Percentiles rank a stretch among this genome's conserved stretches.
Evolutionary conservation across 2,888 invertebrate species (phyloP).

Genomic region (Drosophila limbata): DNA sequence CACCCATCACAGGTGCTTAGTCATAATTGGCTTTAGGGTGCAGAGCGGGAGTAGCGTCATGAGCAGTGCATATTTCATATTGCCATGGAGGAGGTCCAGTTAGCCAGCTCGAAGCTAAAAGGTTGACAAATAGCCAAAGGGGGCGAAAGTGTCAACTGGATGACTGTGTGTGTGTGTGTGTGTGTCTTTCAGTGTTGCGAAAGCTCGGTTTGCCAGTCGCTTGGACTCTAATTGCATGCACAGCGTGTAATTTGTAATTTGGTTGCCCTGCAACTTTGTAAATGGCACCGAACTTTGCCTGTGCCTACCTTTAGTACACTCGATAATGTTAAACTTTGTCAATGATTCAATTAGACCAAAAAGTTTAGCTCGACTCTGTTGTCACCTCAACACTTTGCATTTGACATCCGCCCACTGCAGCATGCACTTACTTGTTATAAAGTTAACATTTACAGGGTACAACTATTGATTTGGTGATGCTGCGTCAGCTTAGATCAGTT

Average conservation of each 20-base stretch:
- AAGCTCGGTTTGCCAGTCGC: slow-evolving; percentile 9
- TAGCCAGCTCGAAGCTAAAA: slow-evolving; percentile 19
- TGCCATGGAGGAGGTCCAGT: slow-evolving; percentile 30
- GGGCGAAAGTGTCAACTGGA: background rate
- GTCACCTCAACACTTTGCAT: slow-evolving; percentile 23
- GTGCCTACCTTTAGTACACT: slow-evolving; percentile 13
- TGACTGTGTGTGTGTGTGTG: background rate
- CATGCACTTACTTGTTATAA: background rate
- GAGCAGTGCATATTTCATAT: slow-evolving; percentile 47
- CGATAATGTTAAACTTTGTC: slow-evolving; percentile 43
- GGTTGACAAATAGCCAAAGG: slow-evolving; percentile 36
- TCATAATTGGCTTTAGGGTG: slow-evolving; percentile 51
- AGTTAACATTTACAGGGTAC: background rate
- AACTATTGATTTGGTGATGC: background rate
- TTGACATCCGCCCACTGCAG: slow-evolving; percentile 1
- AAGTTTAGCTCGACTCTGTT: slow-evolving; percentile 46
- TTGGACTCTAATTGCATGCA: slow-evolving; percentile 58
- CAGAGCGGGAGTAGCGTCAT: slow-evolving; percentile 2
- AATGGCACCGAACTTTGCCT: slow-evolving; percentile 44
- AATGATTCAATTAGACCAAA: slow-evolving; percentile 50
- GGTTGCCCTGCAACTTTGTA: slow-evolving; percentile 43
- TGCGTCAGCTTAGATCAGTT: background rate
- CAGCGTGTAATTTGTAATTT: slow-evolving; percentile 55
- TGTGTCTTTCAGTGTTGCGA: background rate
- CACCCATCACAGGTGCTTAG: slow-evolving; percentile 44